These are phyloP conservation scores for Hypotaenidia philippensis DNA, from an alignment of 2,797 vertebrate species.

Conservation along the genomic window DNA sequence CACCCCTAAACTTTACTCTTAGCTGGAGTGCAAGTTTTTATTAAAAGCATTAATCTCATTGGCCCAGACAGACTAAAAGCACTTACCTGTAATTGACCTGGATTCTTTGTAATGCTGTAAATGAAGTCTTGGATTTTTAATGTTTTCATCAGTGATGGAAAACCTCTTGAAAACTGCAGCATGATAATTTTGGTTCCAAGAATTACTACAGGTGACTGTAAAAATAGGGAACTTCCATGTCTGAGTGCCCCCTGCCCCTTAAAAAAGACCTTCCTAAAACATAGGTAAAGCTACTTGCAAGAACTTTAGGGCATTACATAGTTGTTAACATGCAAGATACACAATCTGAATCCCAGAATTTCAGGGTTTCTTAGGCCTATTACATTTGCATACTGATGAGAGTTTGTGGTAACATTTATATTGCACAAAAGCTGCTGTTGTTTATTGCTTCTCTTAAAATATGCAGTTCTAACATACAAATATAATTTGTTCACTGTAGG, in stretches of 20 bases:
- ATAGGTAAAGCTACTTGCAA: neutral
- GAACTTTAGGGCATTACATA: neutral
- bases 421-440: neutral
- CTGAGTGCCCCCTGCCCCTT: no score
- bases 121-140: constrained; percentile 24
- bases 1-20: neutral
- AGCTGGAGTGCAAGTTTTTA: neutral
- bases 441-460: neutral
- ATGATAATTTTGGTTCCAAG: constrained; percentile 4
- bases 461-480: neutral
- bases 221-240: neutral
- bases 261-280: neutral
- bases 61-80: neutral
- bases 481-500: neutral
- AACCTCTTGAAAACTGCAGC: constrained; percentile 5
- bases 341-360: no score
- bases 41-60: constrained; percentile 9
- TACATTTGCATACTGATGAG: neutral
- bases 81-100: constrained; percentile 20
- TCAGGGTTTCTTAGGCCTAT: neutral
- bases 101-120: constrained; percentile 14
- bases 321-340: neutral
- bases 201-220: neutral
- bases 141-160: constrained; percentile 33
- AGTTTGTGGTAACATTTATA: neutral